Evolutionary conservation across 2,797 vertebrate genomes (phyloP), one percentile per base, ranked within the genome.

Genomic region (Scolopax rusticola): DNA sequence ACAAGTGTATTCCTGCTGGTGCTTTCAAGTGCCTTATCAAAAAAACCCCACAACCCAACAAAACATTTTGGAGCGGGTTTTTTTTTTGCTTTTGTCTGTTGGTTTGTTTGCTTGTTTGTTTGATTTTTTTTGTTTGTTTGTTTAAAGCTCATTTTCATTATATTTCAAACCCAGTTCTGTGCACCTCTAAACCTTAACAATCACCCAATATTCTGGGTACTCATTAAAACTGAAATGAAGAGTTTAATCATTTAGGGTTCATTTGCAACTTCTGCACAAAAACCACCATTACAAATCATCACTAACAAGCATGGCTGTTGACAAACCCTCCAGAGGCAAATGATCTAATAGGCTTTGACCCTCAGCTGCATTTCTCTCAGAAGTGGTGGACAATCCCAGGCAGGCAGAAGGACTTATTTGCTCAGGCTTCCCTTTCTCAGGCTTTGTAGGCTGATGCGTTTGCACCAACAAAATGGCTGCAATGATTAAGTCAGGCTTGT

Each of bases 31-130:
- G 38, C 36, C 11, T 40, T 40, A 12, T 33, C 17, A n/a, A 9
- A 30, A 48, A 47, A 33, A 36, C 4, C 25, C 48, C 51, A 53
- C 51, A 28, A 53, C 50, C 27, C 15, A 53, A 53, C 9, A 53
- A 53, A 7, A 16, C 3, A 1, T 17, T 76, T 48, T 3, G 2
- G 1, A 36, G 36, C 57, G 14, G 32, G 4, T 5, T 56, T 56
- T 56, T 56, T 54, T 20, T 56, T 56, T 18, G 6, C 6, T 53
- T 56, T n/a, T 32, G 11, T n/a, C 12, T 56, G 32, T 57, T 57
- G 20, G 32, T n/a, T 56, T n/a, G 19, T 33, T 57, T 33, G 56
- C n/a, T 57, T 33, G n/a, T 19, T 54, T 54, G 17, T 20, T 30
- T 30, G 32, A 48, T 16, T 53, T 24, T 15, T 36, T 70, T 64